Conservation (phyloP, 2,888 invertebrate species). For the Tinea pellionella region DNA sequence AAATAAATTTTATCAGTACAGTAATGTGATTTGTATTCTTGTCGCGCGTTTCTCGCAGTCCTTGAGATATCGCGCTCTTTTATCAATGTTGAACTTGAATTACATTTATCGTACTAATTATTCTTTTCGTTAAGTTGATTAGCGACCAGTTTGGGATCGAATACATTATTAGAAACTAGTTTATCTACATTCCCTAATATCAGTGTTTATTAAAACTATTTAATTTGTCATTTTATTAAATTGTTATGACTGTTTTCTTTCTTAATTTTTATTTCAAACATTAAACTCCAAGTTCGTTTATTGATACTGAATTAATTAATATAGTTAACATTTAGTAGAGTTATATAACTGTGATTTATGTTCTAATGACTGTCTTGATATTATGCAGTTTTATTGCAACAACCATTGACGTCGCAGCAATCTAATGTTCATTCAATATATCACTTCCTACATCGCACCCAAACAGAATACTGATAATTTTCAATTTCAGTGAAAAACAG, state of each 20-base stretch:
- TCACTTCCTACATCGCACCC: not conserved
- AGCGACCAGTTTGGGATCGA: not conserved
- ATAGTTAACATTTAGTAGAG: too few species aligned
- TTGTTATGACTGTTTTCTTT: too few species aligned
- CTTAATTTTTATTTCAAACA: too few species aligned
- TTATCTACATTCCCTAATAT: not conserved
- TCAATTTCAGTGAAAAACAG: not conserved
- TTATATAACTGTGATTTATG: too few species aligned
- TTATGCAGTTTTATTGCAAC: too few species aligned
- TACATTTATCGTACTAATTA: not conserved
- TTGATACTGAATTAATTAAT: too few species aligned
- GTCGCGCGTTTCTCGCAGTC: not conserved
- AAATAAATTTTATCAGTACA: not conserved
- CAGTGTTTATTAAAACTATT: not conserved
- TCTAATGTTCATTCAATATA: not conserved
- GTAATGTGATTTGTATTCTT: slow-evolving; percentile 5
- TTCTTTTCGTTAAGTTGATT: not conserved
- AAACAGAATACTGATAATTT: not conserved
- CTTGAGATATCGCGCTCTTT: not conserved
- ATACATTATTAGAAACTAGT: not conserved
- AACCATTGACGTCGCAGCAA: not conserved
- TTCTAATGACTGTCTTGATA: too few species aligned
- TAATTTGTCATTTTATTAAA: too few species aligned
- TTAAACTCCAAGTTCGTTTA: too few species aligned
- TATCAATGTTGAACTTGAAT: slow-evolving; percentile 3